These are phyloP conservation scores for Maccullochella peelii DNA, from an alignment of 2,113 vertebrate species.

Conservation along the genomic window DNA sequence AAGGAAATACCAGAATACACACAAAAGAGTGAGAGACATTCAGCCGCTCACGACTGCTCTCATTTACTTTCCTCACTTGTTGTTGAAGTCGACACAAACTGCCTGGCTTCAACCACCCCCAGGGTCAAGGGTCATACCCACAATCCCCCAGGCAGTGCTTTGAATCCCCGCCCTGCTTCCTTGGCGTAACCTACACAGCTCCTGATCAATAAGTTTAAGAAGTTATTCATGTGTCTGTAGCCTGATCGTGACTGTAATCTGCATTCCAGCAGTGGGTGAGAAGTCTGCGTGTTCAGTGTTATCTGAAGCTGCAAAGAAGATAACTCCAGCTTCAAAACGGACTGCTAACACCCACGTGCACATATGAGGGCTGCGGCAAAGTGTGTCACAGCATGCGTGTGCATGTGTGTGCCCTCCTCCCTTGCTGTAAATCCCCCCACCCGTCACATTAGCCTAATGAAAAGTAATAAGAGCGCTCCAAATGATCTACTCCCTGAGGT, in stretches of 20 bases:
- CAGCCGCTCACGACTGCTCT: slow-evolving; percentile 14
- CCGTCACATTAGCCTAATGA: slow-evolving; percentile 82
- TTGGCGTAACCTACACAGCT: slow-evolving; percentile 11
- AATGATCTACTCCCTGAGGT: slow-evolving; percentile 76
- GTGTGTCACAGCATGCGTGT: slow-evolving; percentile 21
- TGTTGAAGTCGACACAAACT: neutral
- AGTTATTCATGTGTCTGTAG: slow-evolving; percentile 21
- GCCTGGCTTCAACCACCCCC: slow-evolving; percentile 7
- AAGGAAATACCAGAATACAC: slow-evolving; percentile 28
- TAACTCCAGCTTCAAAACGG: slow-evolving; percentile 8
- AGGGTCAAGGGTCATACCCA: slow-evolving; percentile 46
- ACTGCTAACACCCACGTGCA: slow-evolving; percentile 3
- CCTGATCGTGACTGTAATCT: neutral
- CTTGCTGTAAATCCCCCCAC: slow-evolving; percentile 63
- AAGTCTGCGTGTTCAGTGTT: slow-evolving; percentile 15
- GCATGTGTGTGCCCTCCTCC: slow-evolving; percentile 11
- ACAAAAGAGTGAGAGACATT: neutral
- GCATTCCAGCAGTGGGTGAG: slow-evolving; percentile 27
- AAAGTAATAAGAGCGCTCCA: slow-evolving; percentile 78
- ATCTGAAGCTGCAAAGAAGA: slow-evolving; percentile 28
- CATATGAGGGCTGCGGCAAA: slow-evolving; percentile 9
- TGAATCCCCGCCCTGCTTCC: slow-evolving; percentile 15
- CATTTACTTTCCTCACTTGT: slow-evolving; percentile 27
- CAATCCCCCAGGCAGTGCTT: slow-evolving; percentile 39
- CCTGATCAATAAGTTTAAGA: slow-evolving; percentile 12